Percentiles rank a stretch among this genome's conserved stretches.
phyloP scores from a whole-genome alignment of 2,888 invertebrate species.

The Sycophila texana region DNA sequence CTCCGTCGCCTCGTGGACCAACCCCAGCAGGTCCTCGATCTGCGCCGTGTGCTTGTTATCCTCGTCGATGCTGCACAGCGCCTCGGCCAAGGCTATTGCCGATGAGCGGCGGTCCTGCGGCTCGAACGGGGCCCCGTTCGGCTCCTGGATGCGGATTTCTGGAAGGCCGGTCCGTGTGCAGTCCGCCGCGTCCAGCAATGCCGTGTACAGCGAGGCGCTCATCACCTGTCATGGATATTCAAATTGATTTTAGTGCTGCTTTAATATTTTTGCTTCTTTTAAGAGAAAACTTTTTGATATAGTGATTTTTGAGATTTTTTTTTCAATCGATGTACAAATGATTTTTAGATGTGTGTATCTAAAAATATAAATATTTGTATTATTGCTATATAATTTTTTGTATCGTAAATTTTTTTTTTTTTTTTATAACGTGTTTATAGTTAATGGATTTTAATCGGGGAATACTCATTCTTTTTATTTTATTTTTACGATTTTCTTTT shows the following conservation, averaged over 20 bases:
- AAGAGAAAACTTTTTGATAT: no score
- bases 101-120: constrained; percentile 60
- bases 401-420: no score
- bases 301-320: no score
- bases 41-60: constrained; percentile 88
- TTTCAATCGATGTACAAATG: no score
- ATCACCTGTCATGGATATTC: constrained; percentile 57
- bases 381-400: no score
- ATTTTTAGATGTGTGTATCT: no score
- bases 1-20: constrained; percentile 62
- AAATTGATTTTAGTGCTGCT: not conserved
- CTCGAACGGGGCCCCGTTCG: constrained; percentile 60
- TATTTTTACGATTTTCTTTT: no score
- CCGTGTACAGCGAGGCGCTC: constrained; percentile 82
- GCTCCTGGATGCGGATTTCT: not conserved
- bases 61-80: constrained; percentile 87
- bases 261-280: no score
- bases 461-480: no score
- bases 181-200: constrained; percentile 67
- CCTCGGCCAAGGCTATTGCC: constrained; percentile 86
- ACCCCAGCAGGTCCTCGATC: constrained; percentile 80
- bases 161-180: not conserved
- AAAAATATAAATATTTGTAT: no score
- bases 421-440: no score
- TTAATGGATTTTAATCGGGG: no score